Conservation (phyloP, 2,113 vertebrate genomes). For the Gasterosteus aculeatus region DNA sequence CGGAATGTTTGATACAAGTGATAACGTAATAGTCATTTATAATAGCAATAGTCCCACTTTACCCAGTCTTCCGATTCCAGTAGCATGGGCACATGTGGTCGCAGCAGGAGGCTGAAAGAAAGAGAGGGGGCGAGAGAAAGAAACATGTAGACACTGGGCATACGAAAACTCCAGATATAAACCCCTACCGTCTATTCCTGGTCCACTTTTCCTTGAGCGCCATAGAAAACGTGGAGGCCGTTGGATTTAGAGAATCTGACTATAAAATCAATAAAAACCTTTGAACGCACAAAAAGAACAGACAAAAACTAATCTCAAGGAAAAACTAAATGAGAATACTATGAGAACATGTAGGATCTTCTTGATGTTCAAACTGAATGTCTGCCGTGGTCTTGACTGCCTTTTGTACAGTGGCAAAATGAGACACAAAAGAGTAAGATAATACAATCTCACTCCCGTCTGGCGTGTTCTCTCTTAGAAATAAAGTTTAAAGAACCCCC, state of each 20-base stretch:
- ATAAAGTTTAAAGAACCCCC: constrained; percentile 3
- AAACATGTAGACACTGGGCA: not conserved
- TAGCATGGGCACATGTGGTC: constrained; percentile 17
- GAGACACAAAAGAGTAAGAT: not conserved
- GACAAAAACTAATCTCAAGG: not conserved
- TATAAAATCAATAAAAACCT: not conserved
- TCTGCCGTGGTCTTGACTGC: not conserved
- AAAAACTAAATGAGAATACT: not conserved
- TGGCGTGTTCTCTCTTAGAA: constrained; percentile 24
- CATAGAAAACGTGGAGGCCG: no score
- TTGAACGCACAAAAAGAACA: not conserved
- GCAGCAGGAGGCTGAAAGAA: constrained; percentile 5
- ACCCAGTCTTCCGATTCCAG: constrained; percentile 1
- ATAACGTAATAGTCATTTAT: not conserved
- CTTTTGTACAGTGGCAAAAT: not conserved
- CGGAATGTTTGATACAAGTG: not conserved
- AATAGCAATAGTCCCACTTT: not conserved
- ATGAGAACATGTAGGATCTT: not conserved
- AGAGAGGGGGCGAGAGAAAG: not conserved
- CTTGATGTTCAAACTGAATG: not conserved
- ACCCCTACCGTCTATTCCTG: no score
- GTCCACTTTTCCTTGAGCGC: no score
- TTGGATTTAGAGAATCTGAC: no score
- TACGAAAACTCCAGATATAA: no score
- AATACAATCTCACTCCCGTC: not conserved